Base-by-base conservation (phyloP, 2,888 invertebrate genomes). In the Eremobia ochroleuca region DNA sequence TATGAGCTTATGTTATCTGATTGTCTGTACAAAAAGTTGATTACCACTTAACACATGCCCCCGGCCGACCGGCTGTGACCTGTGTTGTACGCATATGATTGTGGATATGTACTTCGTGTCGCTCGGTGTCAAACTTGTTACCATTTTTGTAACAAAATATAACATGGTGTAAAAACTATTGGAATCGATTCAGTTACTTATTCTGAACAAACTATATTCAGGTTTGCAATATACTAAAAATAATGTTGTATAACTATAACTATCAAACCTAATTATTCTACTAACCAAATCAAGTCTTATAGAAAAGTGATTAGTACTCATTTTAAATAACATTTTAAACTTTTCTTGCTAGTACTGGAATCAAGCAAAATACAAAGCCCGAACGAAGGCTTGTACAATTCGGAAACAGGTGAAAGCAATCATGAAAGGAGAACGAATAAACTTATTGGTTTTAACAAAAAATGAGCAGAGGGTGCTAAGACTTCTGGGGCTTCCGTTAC, bases 321-420 rank as follows among this genome's bases (percentile, higher is more conserved):
- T 31, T 18, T 37, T 28, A 15, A 37, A 28, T 69, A 37, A 49
- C 9, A n/a, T 25, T 52, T 31, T 0, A 0, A 21, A 25, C 6
- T 46, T 59, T 46, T 13, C 8, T 28, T 59, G 18, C 25, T 46
- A 74, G 74, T 75, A 75, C 25, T 74, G 74, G 75, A 46, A 75
- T 59, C 59, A 75, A 46, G 58, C 58, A 0, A 74, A 74, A 46
- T 74, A 59, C 59, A 74, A 37, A 74, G 43, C 76, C 4, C 46
- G 74, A 31, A 2, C 28, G 0, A 74, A 59, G 18, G 73, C 55
- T 34, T 21, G 43, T 58, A 73, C 43, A 15, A 73, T 73, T 21
- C 55, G 55, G n/a, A 73, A 73, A n/a, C 73, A 73, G 34, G 21
- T 73, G 34, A 73, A 74, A 73, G 37, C 73, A 73, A 73, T 55